These are phyloP conservation scores for Philhelius pedissequus DNA, from an alignment of 2,888 invertebrate species.

Conservation along the genomic window DNA sequence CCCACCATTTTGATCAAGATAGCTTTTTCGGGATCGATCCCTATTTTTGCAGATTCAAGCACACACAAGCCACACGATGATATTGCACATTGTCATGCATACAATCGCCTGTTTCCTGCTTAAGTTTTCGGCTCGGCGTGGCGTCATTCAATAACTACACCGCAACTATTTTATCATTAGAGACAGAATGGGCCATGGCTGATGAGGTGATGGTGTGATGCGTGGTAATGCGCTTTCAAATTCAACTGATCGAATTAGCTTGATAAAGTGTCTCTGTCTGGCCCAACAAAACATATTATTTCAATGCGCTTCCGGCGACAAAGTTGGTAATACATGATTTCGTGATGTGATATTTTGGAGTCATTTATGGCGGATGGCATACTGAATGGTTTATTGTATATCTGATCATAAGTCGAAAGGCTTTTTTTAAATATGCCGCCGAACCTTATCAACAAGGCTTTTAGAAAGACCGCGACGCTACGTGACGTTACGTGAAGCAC, in stretches of 20 bases:
- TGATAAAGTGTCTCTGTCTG: not conserved
- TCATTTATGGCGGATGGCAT: not conserved
- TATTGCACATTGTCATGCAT: not conserved
- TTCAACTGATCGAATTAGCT: not conserved
- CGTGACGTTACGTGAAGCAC: slow-evolving; percentile 5
- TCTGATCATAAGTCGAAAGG: not conserved
- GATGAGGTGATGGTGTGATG: not conserved
- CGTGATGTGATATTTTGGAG: slow-evolving; percentile 10
- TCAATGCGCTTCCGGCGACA: slow-evolving; percentile 20
- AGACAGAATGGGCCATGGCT: not conserved
- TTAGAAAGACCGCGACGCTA: not conserved
- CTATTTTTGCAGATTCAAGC: too few species aligned
- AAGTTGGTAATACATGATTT: not conserved
- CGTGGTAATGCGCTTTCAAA: slow-evolving; percentile 6
- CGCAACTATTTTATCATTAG: slow-evolving; percentile 4
- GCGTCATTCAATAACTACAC: not conserved
- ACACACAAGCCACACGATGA: not conserved
- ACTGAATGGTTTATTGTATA: not conserved
- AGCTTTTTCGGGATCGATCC: slow-evolving; percentile 1
- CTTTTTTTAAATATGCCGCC: not conserved
- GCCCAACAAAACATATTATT: not conserved
- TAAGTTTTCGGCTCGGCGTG: not conserved
- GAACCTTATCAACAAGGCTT: slow-evolving; percentile 38
- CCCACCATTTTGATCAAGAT: slow-evolving; percentile 5
- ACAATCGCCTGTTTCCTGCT: slow-evolving; percentile 3